These are phyloP conservation scores for Drosophila rhopaloa DNA, from an alignment of 1,140 invertebrate genomes.

Conservation along the genomic window DNA sequence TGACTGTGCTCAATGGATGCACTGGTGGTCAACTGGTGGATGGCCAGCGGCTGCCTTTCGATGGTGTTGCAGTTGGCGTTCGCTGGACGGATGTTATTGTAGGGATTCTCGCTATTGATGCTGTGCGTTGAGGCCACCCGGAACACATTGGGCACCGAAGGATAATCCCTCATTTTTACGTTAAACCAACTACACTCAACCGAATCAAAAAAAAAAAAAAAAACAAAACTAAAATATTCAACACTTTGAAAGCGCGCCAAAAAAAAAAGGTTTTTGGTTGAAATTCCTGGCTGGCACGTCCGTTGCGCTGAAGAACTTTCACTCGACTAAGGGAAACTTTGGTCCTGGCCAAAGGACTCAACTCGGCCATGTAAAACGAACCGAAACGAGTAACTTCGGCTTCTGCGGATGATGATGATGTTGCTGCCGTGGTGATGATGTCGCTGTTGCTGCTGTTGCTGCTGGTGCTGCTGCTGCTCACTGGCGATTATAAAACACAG, in stretches of 20 bases:
- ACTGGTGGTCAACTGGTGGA: slow-evolving; percentile 71
- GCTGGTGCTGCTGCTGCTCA: slow-evolving; percentile 5
- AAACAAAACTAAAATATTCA: slow-evolving; percentile 7
- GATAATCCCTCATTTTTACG: slow-evolving; percentile 76
- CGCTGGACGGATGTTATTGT: slow-evolving; percentile 42
- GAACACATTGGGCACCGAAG: slow-evolving; percentile 79
- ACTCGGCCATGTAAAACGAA: slow-evolving; percentile 39
- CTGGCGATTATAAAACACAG: slow-evolving; percentile 42
- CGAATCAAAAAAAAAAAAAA: slow-evolving; percentile 6
- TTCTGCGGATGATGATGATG: slow-evolving; percentile 9
- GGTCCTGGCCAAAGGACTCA: slow-evolving; percentile 36
- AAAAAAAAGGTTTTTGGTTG: slow-evolving; percentile 15
- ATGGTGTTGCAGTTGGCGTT: slow-evolving; percentile 23
- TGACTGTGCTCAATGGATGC: slow-evolving; percentile 67
- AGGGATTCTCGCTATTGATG: slow-evolving; percentile 62
- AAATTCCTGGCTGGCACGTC: slow-evolving; percentile 37
- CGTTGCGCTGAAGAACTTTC: slow-evolving; percentile 49
- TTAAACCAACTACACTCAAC: not conserved
- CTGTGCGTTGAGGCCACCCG: slow-evolving; percentile 79
- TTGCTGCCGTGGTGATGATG: slow-evolving; percentile 4
- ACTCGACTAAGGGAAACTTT: slow-evolving; percentile 45
- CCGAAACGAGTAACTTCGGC: slow-evolving; percentile 28
- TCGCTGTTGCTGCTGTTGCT: not conserved
- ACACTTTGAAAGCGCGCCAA: slow-evolving; percentile 45
- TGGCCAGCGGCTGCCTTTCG: slow-evolving; percentile 27